Evolutionary conservation across 2,797 vertebrate genomes (phyloP).

Genomic region (Urosaurus nigricauda): DNA sequence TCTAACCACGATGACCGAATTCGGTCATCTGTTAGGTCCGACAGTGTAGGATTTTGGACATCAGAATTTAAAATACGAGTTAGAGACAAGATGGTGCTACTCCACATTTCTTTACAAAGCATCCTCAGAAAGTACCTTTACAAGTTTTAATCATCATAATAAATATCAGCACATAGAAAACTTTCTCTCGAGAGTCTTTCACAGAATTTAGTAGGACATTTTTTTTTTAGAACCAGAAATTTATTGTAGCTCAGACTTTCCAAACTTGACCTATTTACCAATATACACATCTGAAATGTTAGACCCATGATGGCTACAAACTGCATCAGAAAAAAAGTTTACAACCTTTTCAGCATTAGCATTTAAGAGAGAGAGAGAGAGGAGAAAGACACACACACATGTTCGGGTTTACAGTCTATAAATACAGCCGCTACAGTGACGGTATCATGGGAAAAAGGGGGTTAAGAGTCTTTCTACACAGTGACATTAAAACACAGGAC

Average conservation of each 20-base stretch:
- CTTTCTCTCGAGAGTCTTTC: neutral
- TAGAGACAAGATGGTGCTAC: neutral
- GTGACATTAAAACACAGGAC: slow-evolving; percentile 88
- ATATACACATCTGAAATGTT: slow-evolving; percentile 87
- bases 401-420: slow-evolving; percentile 78
- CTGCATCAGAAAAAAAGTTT: slow-evolving; percentile 81
- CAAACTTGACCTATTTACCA: slow-evolving; percentile 85
- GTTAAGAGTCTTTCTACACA: slow-evolving; percentile 85
- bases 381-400: slow-evolving; percentile 69
- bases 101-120: neutral
- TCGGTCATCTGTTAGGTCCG: no score
- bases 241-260: slow-evolving; percentile 85
- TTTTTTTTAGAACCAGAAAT: slow-evolving; percentile 81
- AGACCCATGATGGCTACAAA: slow-evolving; percentile 82
- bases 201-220: slow-evolving; percentile 34
- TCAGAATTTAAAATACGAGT: neutral
- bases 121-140: neutral
- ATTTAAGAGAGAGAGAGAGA: slow-evolving; percentile 56
- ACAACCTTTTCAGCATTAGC: slow-evolving; percentile 84
- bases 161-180: neutral
- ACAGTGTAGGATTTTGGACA: no score
- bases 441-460: slow-evolving; percentile 81
- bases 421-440: slow-evolving; percentile 90
- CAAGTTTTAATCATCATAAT: no score
- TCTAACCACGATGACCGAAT: no score